Evolutionary conservation across 2,113 vertebrate genomes (phyloP), one percentile per base, ranked within the genome.

Genomic region (Trematocara nigrifrons): DNA sequence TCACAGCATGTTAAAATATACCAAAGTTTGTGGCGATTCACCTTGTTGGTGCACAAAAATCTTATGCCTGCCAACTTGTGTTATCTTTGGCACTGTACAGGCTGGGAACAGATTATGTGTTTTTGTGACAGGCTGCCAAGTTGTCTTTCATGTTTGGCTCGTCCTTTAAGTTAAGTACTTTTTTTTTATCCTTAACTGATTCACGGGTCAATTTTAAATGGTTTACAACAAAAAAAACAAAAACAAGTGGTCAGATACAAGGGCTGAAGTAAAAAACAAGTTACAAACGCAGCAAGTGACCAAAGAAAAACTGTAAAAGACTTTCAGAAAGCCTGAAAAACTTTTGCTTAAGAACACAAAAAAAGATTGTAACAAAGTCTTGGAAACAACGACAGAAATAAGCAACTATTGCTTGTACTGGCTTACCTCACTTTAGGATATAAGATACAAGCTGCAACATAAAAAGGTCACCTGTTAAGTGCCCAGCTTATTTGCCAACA

Each of bases 281-380:
- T 6, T 11, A n/a, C 1, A 61, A 0, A 35, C 0, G 0, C 64
- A 45, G 38, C n/a, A 42, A 69, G 38, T 45, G 12, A 15, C 66
- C 38, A 16, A 45, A 45, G 12, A 16, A 22, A 69, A 69, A 45
- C 66, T 71, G 20, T 71, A 0, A 45, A 26, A 26, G 38, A 0
- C 64, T 42, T 71, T 45, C 38, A 71, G 38, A 45, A 71, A 71
- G 38, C 20, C 64, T 45, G 38, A 71, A 71, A 42, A 71, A 45
- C 0, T 1, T 15, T 45, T 26, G 64, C 38, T 45, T 22, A 45
- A 26, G 12, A 10, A 16, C 64, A 42, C 38, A 35, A 35, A 7
- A 42, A 64, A n/a, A 22, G 11, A 9, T 6, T 15, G 38, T 38
- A 42, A 69, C 18, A 69, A 69, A 45, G 20, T 10, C 40, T 74